phyloP scores from a whole-genome alignment of 1,140 invertebrate genomes.

The Rhopalosiphum padi region DNA sequence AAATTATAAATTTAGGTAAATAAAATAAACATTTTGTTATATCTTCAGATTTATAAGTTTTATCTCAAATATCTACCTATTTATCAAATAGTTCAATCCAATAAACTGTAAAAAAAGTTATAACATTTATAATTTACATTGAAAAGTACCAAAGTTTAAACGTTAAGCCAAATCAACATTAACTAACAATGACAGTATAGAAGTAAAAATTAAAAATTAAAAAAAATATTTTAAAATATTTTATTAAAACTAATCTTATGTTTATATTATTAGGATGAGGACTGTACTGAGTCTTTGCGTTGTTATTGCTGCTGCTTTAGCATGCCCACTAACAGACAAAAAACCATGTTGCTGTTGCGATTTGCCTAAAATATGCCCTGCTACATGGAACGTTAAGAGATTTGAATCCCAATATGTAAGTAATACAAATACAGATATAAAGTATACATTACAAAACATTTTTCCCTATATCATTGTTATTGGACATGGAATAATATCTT shows the following conservation, averaged over 20 bases:
- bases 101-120: too few species aligned
- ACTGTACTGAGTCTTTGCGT: neutral
- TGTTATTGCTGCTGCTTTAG: neutral
- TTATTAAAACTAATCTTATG: neutral
- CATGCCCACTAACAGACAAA: neutral
- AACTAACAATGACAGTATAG: neutral
- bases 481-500: too few species aligned
- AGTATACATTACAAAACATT: too few species aligned
- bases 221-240: neutral
- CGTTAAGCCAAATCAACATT: neutral
- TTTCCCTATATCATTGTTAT: too few species aligned
- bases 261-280: constrained; percentile 22
- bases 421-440: neutral
- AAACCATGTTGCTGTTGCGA: neutral
- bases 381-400: neutral
- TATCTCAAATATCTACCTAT: neutral
- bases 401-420: neutral
- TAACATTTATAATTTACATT: neutral
- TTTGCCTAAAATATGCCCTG: neutral
- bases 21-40: neutral
- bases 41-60: neutral
- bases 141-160: too few species aligned
- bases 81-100: neutral
- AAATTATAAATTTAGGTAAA: neutral
- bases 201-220: neutral